phyloP scores from a whole-genome alignment of 2,888 invertebrate genomes.

The Torymus aiolomorphi region DNA sequence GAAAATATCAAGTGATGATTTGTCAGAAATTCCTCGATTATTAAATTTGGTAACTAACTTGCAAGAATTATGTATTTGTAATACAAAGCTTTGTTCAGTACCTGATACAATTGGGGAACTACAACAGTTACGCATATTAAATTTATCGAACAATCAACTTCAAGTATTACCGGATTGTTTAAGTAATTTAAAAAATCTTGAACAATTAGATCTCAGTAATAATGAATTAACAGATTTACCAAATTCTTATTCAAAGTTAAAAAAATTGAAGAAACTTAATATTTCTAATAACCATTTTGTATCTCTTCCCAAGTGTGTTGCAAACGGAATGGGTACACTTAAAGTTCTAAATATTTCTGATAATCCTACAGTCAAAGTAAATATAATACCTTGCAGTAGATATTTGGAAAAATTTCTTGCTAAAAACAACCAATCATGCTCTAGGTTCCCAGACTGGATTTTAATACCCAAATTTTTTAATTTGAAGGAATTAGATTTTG shows the following conservation, averaged over 20 bases:
- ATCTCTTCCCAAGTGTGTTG: slow-evolving; percentile 47
- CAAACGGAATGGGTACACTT: slow-evolving; percentile 46
- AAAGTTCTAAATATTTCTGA: slow-evolving; percentile 49
- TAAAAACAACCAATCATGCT: slow-evolving; percentile 41
- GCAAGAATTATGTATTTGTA: slow-evolving; percentile 4
- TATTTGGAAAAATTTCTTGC: slow-evolving; percentile 55
- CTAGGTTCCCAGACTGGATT: slow-evolving; percentile 55
- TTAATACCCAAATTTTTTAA: slow-evolving; percentile 50
- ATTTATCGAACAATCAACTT: slow-evolving; percentile 47
- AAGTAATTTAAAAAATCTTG: slow-evolving; percentile 46
- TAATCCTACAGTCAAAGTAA: slow-evolving; percentile 38
- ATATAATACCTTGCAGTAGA: slow-evolving; percentile 48
- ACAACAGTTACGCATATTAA: slow-evolving; percentile 34
- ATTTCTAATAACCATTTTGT: slow-evolving; percentile 51
- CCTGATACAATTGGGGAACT: slow-evolving; percentile 31
- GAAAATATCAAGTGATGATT: slow-evolving; percentile 28
- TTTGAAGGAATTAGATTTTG: slow-evolving; percentile 50
- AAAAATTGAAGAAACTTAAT: slow-evolving; percentile 41
- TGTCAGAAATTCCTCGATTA: background rate
- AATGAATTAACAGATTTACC: slow-evolving; percentile 49
- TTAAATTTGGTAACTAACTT: background rate
- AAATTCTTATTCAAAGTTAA: slow-evolving; percentile 34
- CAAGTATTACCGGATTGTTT: slow-evolving; percentile 49
- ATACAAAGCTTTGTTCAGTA: slow-evolving; percentile 10
- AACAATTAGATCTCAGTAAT: slow-evolving; percentile 40